These are phyloP conservation scores for Trachelipus rathkii DNA, from an alignment of 1,140 invertebrate species.

Conservation along the genomic window DNA sequence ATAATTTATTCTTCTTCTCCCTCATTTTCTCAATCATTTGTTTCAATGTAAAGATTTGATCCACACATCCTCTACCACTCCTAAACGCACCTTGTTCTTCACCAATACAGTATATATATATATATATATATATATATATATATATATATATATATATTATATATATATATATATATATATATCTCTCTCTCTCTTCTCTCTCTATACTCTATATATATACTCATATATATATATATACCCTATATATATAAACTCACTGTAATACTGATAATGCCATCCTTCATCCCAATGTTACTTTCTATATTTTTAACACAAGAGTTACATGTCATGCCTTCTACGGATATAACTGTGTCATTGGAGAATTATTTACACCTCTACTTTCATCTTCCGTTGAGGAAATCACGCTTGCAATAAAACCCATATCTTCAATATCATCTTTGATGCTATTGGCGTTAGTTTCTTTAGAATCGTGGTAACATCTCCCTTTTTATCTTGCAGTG, in stretches of 20 bases:
- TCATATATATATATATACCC: too few species aligned
- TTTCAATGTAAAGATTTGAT: too few species aligned
- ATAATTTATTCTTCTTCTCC: too few species aligned
- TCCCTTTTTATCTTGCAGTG: constrained; percentile 61
- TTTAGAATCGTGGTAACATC: constrained; percentile 60
- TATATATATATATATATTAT: too few species aligned
- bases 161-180: too few species aligned
- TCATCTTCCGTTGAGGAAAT: neutral
- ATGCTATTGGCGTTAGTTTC: constrained; percentile 19
- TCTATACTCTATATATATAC: too few species aligned
- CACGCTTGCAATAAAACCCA: neutral
- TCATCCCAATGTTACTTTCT: constrained; percentile 59
- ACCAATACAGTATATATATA: too few species aligned
- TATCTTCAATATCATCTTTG: neutral
- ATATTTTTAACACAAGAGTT: constrained; percentile 75
- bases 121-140: neutral
- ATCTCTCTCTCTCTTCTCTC: too few species aligned
- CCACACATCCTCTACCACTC: too few species aligned
- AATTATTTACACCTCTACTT: too few species aligned
- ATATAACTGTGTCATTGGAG: neutral
- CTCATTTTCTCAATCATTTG: too few species aligned
- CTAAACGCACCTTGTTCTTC: too few species aligned
- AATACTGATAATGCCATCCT: constrained; percentile 60
- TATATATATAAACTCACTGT: constrained; percentile 55
- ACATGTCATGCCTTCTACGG: constrained; percentile 75